Evolutionary conservation across 2,113 vertebrate genomes (phyloP), one percentile per base, ranked within the genome.

Genomic region (Formicarius rufipectus): DNA sequence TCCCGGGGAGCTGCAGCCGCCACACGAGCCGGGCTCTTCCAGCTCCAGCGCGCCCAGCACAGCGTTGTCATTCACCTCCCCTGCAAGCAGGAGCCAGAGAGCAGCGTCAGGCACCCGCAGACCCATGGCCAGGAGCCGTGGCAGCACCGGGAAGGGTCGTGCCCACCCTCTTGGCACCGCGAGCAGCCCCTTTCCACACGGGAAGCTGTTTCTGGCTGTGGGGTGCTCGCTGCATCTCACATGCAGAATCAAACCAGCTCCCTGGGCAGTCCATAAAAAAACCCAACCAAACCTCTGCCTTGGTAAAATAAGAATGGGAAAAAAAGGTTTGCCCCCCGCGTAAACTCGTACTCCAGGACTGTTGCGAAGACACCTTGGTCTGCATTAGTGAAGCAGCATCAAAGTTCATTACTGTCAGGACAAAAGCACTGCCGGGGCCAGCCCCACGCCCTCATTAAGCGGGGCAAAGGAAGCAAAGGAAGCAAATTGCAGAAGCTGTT

Each of bases 31-130:
- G 15, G 89, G 77, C 16, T 97, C 97, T 4, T 96, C 97, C 23
- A 96, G 94, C 91, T 98, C 98, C 75, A 71, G 75, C 1, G 89
- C 53, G 6, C 94, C 98, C 83, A 95, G 93, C 49, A 91, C 71
- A 12, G 90, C 76, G 31, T 81, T 95, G 91, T 97, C 95, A 5
- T 93, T 97, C 64, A 97, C 69, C 64, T 98, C 95, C n/a, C 98
- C 99, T 99, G 95, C 6, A 93, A 39, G 93, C 6, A 92, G 83
- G n/a, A 37, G 80, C 18, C 95, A 3, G 53, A 28, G 21, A 72
- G 66, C 14, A n/a, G 10, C 0, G 2, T 74, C 14, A 45, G 9
- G 23, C 4, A 27, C 17, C 0, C 3, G 30, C 11, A 1, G 3
- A 23, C 15, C 33, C 21, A 0, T 1, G 3, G 16, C 28, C 1